phyloP scores from a whole-genome alignment of 1,140 invertebrate genomes.

The Trichonephila clavata region DNA sequence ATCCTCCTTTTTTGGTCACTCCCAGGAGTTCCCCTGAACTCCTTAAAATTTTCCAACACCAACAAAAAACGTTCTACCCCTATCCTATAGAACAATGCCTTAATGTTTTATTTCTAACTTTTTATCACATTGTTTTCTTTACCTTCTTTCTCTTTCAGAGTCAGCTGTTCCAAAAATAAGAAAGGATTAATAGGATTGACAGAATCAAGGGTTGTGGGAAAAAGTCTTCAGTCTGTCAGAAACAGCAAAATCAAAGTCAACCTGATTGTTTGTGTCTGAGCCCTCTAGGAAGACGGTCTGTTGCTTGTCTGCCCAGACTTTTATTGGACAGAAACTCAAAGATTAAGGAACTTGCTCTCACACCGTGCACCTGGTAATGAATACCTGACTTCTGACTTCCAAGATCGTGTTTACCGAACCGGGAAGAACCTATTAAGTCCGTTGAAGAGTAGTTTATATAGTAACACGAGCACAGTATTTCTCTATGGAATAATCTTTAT shows the following conservation, averaged over 20 bases:
- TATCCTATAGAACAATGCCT: not conserved
- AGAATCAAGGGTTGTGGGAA: not conserved
- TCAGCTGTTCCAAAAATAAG: slow-evolving; percentile 36
- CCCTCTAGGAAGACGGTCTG: slow-evolving; percentile 10
- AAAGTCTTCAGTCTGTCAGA: not conserved
- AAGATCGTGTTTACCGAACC: not conserved
- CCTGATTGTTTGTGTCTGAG: not conserved
- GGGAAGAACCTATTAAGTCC: not conserved
- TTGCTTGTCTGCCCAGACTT: not conserved
- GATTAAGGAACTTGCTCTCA: not conserved
- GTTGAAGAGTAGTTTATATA: no score
- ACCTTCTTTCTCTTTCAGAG: not conserved
- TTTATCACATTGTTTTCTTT: slow-evolving; percentile 14
- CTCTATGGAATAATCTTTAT: no score
- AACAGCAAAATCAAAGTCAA: not conserved
- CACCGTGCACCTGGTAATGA: not conserved
- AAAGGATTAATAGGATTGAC: slow-evolving; percentile 36
- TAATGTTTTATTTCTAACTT: slow-evolving; percentile 13
- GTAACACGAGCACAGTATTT: no score
- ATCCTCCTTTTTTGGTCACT: not conserved
- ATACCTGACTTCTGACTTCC: not conserved
- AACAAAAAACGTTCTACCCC: not conserved
- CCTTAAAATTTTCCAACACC: not conserved
- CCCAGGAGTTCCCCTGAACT: no score
- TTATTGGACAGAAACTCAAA: slow-evolving; percentile 2